Evolutionary conservation across 2,888 invertebrate species (phyloP), one percentile per base, ranked within the genome.

Genomic region (Lycophotia porphyrea): DNA sequence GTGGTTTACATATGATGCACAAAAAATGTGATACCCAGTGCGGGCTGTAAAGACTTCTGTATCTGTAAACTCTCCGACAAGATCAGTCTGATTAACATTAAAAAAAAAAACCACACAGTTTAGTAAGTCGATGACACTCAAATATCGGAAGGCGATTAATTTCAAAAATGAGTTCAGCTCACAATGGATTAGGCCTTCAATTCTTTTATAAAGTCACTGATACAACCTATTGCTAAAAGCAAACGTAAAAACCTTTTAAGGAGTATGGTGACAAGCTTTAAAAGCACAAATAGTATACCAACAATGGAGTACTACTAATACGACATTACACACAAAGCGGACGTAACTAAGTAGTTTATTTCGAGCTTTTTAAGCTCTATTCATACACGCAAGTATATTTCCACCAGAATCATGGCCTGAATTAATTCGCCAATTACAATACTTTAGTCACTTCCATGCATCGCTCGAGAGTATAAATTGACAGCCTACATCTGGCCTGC

Each of bases 401-500:
- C 47, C 44, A 69, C 31, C 34, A 42, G 31, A 61, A 49, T 44
- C 31, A 21, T 66, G 49, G 15, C 55, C 44, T 58, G 27, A 31
- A 69, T 71, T 66, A 64, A 74, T 63, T 69, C 65, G 36, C 27
- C 61, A 18, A 75, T 68, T 60, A 66, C 49, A 31, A 76, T 61
- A 65, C 61, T 71, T 60, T 68, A 34, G 21, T 68, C 55, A 68
- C 44, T 77, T 65, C 44, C 69, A 63, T 44, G 55, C 47, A 71
- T 61, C 27, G 52, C n/a, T 71, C 15, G 27, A 71, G 34, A 63
- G 63, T 47, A 58, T 55, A 70, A 55, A 58, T 64, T 82, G 78
- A 69, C 82, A 65, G 65, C 27, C 77, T 61, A 77, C 36, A 74
- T 76, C 70, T 64, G 31, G 61, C 31, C 42, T 64, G 60, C 47